phyloP scores from a whole-genome alignment of 2,113 vertebrate genomes.

The pig (Sus scrofa) region DNA sequence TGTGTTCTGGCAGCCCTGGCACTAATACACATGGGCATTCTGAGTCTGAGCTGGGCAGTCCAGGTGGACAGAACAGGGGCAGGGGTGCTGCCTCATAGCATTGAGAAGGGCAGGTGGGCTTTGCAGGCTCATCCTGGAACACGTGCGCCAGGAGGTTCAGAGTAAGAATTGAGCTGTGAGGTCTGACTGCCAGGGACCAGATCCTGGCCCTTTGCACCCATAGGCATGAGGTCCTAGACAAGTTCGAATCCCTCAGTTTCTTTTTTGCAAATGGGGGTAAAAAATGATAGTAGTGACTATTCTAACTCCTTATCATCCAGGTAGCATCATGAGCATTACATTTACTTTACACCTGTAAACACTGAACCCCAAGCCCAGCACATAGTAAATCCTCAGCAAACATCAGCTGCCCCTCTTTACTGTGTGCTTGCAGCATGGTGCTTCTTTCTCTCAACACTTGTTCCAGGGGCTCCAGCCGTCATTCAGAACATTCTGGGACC shows the following conservation, averaged over 20 bases:
- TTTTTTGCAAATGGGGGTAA: not conserved
- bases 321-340: not conserved
- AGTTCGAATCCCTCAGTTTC: not conserved
- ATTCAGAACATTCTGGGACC: not conserved
- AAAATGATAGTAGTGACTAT: not conserved
- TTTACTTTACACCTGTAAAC: rapidly evolving
- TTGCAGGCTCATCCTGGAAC: rapidly evolving
- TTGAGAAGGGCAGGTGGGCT: not conserved
- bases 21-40: rapidly evolving
- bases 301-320: not conserved
- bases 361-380: not conserved
- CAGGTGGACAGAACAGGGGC: not conserved
- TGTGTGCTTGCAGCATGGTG: rapidly evolving
- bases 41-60: not conserved
- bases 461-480: not conserved
- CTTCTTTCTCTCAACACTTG: no score
- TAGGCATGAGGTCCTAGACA: not conserved
- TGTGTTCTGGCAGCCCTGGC: not conserved
- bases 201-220: not conserved
- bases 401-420: not conserved
- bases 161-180: rapidly evolving
- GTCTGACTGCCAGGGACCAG: not conserved
- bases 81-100: rapidly evolving
- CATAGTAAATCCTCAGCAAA: rapidly evolving
- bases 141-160: not conserved